Evolutionary conservation across 2,888 invertebrate species (phyloP), one percentile per base, ranked within the genome.

Genomic region (Caenorhabditis panamensis): DNA sequence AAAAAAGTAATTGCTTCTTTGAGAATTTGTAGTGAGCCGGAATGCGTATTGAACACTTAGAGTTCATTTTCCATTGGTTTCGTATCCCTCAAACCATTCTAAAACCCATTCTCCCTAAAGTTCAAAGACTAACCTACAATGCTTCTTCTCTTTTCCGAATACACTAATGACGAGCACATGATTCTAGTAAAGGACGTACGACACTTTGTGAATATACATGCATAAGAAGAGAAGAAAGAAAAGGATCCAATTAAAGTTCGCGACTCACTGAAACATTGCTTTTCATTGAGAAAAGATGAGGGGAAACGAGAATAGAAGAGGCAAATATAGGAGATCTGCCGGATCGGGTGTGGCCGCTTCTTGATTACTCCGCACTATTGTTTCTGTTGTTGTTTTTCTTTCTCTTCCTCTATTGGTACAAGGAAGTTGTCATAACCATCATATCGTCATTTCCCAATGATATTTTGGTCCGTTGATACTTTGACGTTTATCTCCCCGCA

Each of bases 81-180:
- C 31, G 9, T 6, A 31, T 31, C 31, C 9, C 31, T 31, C 4
- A 51, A 63, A 51, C 18, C 22, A 63, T 63, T 44, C 13, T 13
- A 44, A 44, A n/a, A 44, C 18, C 16, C 28, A 31, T n/a, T 31
- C n/a, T n/a, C 1, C 31, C 6, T 31, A 16, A 41, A 37, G 20
- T 47, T 61, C 28, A 31, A 56, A 31, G 31, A 9, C 54, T 28
- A 16, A 9, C 59, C 24, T n/a, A 44, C 24, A 44, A 13, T 61
- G 26, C 62, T 53, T 20, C 49, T 26, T 56, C 13, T 24, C 49
- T 47, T 37, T 41, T 51, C 47, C 22, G 58, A 64, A 63, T 66
- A 58, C 59, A 75, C 75, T 75, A 75, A 75, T 75, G 75, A 75
- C 61, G 66, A 49, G 58, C 66, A 66, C 73, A 75, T 66, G 75